A percentile compares a stretch with the other conserved stretches of the same genome.
Conservation (phyloP, 2,113 vertebrate genomes). For the Oryzias curvinotus region DNA sequence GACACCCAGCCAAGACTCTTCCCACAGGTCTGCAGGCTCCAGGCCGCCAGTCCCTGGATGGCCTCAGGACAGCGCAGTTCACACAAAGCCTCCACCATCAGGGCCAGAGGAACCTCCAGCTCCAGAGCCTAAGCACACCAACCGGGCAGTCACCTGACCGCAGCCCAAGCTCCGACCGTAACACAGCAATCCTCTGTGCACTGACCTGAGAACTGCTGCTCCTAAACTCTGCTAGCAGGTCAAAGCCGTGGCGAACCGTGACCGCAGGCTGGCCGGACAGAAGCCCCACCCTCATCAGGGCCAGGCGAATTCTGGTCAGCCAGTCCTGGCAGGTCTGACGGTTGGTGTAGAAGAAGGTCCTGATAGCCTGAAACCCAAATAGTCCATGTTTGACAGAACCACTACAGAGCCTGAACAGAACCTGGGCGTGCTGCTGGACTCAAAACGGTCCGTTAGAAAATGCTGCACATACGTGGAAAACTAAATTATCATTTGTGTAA, state of each 20-base stretch:
- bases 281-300: slow-evolving; percentile 94
- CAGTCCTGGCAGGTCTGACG: slow-evolving; percentile 98
- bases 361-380: slow-evolving; percentile 83
- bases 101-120: slow-evolving; percentile 90
- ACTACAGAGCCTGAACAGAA: too few relatives aligned
- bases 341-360: slow-evolving; percentile 97
- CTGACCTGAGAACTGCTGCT: slow-evolving; percentile 84
- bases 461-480: too few relatives aligned
- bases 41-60: slow-evolving; percentile 92
- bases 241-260: slow-evolving; percentile 94
- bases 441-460: too few relatives aligned
- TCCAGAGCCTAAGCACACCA: slow-evolving; percentile 79
- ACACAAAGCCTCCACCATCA: slow-evolving; percentile 95
- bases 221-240: slow-evolving; percentile 94
- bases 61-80: slow-evolving; percentile 95
- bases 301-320: slow-evolving; percentile 93
- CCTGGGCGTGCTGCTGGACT: too few relatives aligned
- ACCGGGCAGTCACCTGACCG: not conserved
- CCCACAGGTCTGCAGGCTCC: slow-evolving; percentile 85
- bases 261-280: slow-evolving; percentile 97
- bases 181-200: not conserved
- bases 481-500: too few relatives aligned
- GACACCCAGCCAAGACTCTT: slow-evolving; percentile 89
- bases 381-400: rapidly evolving
- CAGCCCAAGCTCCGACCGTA: not conserved